Conservation (phyloP, 2,113 vertebrate species). For the Triplophysa rosa region DNA sequence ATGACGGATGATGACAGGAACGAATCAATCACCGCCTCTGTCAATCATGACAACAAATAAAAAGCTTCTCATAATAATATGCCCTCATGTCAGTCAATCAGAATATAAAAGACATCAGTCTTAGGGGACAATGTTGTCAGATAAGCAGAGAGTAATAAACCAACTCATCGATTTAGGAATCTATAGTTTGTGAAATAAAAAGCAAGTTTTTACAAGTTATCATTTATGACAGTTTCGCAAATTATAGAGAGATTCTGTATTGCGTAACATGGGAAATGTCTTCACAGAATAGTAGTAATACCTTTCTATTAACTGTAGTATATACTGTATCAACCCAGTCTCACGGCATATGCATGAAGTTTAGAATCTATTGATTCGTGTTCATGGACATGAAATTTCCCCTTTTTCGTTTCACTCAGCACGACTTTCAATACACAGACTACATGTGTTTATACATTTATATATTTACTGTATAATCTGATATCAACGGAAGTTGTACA, state of each 20-base stretch:
- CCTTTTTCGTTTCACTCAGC: too few species aligned
- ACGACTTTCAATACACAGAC: too few species aligned
- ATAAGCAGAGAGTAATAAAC: constrained; percentile 45
- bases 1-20: constrained; percentile 37
- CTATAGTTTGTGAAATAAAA: constrained; percentile 19
- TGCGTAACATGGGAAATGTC: neutral
- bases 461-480: too few species aligned
- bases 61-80: constrained; percentile 38
- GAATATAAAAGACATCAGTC: constrained; percentile 4
- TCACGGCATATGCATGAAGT: too few species aligned
- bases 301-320: too few species aligned
- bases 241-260: constrained; percentile 1
- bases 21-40: constrained; percentile 41
- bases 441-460: too few species aligned
- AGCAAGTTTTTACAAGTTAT: constrained; percentile 21
- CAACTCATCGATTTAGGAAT: constrained; percentile 24
- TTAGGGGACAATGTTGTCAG: constrained; percentile 16
- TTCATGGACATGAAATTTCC: too few species aligned
- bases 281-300: too few species aligned
- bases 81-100: constrained; percentile 23
- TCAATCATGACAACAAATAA: constrained; percentile 37
- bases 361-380: too few species aligned
- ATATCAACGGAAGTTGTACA: too few species aligned
- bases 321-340: too few species aligned
- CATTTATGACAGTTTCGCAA: constrained; percentile 7